Evolutionary conservation across 2,113 vertebrate genomes (phyloP).

Genomic region (Onychorhynchus coronatus): DNA sequence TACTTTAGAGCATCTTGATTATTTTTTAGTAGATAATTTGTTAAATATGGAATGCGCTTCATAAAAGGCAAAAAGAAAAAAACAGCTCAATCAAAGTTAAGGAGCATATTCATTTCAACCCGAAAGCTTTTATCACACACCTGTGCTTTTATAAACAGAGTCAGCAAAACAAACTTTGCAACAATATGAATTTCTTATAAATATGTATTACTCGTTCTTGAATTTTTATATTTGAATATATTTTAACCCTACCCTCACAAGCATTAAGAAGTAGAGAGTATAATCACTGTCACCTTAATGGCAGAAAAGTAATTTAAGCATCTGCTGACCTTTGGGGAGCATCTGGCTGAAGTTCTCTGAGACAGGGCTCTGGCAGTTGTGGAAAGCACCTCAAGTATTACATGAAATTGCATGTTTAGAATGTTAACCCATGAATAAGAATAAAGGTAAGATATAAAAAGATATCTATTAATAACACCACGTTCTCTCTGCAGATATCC

Average conservation of each 20-base stretch:
- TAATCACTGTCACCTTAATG: not conserved
- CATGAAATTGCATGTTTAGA: not conserved
- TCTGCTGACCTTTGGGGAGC: not conserved
- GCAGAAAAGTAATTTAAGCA: not conserved
- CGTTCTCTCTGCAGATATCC: not conserved
- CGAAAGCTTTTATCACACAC: not conserved
- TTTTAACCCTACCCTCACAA: not conserved
- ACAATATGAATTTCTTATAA: not conserved
- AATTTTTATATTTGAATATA: not conserved
- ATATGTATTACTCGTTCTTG: not conserved
- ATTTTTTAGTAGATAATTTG: slow-evolving; percentile 19
- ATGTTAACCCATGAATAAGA: not conserved
- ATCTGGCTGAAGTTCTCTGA: not conserved
- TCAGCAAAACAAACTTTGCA: slow-evolving; percentile 20
- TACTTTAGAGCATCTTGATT: not conserved
- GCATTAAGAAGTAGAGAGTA: not conserved
- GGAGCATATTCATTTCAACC: not conserved
- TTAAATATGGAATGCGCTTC: not conserved
- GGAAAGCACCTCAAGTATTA: not conserved
- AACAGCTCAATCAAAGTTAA: not conserved
- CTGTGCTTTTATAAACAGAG: not conserved
- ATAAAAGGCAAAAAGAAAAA: not conserved
- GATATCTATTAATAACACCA: not conserved
- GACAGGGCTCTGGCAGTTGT: not conserved
- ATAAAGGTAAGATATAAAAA: not conserved